Evolutionary conservation across 1,140 invertebrate genomes (phyloP).

Genomic region (Pararge aegeria): DNA sequence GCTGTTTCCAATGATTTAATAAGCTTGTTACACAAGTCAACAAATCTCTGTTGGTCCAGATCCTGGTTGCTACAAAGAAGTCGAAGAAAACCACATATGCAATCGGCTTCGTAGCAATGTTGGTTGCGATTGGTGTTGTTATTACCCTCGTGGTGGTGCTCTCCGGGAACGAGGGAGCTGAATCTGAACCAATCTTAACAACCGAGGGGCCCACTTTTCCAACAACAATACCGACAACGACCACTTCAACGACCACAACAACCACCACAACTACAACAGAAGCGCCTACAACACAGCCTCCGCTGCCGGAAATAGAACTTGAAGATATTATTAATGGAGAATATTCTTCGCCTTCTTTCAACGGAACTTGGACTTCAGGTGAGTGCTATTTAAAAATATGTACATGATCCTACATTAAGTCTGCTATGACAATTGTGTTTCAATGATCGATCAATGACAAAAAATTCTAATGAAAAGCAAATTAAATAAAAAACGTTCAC

Average conservation of each 20-base stretch:
- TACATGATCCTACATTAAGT: too few relatives aligned
- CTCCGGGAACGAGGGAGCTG: conserved; percentile 42
- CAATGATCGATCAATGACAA: too few relatives aligned
- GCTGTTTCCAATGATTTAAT: too few relatives aligned
- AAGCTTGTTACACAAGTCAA: too few relatives aligned
- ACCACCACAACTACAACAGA: conserved; percentile 34
- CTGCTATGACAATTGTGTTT: too few relatives aligned
- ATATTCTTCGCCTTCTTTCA: conserved; percentile 49
- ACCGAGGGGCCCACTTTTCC: conserved; percentile 36
- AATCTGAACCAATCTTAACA: conserved; percentile 38
- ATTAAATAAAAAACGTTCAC: too few relatives aligned
- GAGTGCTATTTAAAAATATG: not conserved
- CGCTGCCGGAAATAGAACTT: conserved; percentile 38
- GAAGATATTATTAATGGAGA: conserved; percentile 60
- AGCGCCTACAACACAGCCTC: conserved; percentile 18
- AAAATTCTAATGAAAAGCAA: too few relatives aligned
- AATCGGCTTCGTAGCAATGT: conserved; percentile 56
- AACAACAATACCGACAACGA: conserved; percentile 15
- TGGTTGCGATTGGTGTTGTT: conserved; percentile 49
- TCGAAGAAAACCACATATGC: conserved; percentile 54
- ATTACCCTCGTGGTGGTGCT: conserved; percentile 56
- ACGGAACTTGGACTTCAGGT: conserved; percentile 61
- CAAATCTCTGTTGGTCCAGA: conserved; percentile 33
- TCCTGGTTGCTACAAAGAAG: conserved; percentile 59
- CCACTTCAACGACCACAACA: conserved; percentile 24